Conservation (phyloP, 1,140 invertebrate species). For the Halesus radiatus region DNA sequence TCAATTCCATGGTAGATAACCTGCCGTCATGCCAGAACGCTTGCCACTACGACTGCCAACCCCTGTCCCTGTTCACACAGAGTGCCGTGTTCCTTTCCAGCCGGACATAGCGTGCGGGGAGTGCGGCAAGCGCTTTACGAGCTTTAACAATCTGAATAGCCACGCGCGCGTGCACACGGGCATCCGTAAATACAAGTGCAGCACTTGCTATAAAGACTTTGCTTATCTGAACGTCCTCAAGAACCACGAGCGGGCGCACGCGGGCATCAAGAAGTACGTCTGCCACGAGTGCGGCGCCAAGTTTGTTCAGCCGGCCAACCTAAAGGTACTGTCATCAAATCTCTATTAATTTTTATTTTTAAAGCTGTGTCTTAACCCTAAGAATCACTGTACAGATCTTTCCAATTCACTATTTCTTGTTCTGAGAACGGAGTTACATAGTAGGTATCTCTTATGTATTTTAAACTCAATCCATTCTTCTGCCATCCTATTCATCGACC, state of each 20-base stretch:
- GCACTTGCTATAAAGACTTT: slow-evolving; percentile 82
- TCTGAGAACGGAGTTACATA: too few species aligned
- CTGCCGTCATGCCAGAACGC: too few species aligned
- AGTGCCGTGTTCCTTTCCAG: slow-evolving; percentile 57
- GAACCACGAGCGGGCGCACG: slow-evolving; percentile 67
- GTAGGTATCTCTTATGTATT: too few species aligned
- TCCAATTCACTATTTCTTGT: too few species aligned
- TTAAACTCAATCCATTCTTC: too few species aligned
- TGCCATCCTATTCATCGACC: too few species aligned
- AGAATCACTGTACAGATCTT: too few species aligned
- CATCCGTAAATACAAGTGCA: slow-evolving; percentile 85
- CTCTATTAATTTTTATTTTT: too few species aligned
- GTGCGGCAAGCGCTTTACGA: slow-evolving; percentile 67
- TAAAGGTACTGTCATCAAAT: slow-evolving; percentile 48
- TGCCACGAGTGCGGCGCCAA: slow-evolving; percentile 68
- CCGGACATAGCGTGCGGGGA: slow-evolving; percentile 64
- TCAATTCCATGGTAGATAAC: too few species aligned
- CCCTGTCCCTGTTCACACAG: slow-evolving; percentile 13
- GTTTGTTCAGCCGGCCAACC: slow-evolving; percentile 66
- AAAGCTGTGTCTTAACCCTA: too few species aligned
- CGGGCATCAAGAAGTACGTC: slow-evolving; percentile 65
- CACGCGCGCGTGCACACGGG: slow-evolving; percentile 86
- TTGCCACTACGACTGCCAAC: too few species aligned
- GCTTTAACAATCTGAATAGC: slow-evolving; percentile 66
- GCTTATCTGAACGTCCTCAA: slow-evolving; percentile 68